Evolutionary conservation across 2,797 vertebrate species (phyloP), one percentile per base, ranked within the genome.

Genomic region (Danionella dracula): DNA sequence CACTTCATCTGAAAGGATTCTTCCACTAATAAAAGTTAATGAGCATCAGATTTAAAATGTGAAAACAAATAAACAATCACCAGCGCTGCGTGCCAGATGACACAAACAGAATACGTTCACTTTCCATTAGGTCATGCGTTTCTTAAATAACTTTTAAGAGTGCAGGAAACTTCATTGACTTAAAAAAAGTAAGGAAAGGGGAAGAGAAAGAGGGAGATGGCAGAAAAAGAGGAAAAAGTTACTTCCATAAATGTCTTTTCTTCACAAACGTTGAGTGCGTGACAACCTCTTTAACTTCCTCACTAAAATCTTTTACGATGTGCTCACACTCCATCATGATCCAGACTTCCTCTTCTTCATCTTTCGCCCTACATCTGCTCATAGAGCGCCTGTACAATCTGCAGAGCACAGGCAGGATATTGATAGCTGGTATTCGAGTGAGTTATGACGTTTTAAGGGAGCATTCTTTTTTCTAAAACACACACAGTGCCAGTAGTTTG

Each of bases 91-190:
- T 81, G 78, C 79, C 66, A 57, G 76, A 83, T 78, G 70, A 85
- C 79, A 82, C 61, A 78, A 63, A 64, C 74, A 49, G 46, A 76
- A 59, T 56, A 76, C 74, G 61, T 15, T 46, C 51, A 38, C 15
- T 86, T 85, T 83, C 80, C 83, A 83, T 86, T 49, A 81, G 74
- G 80, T 88, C 81, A 86, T 82, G 76, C 66, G 68, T 77, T 84
- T 81, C 75, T 45, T 42, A 38, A 40, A 27, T 27, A 19, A 2
- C 49, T 42, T 37, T 20, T 41, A 65, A 76, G 77, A 2, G 38
- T 45, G 29, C 48, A 45, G 44, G 54, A 68, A 41, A 49, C 58
- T 35, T 63, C 55, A 38, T 48, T 20, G 8, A 2, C 32, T 64
- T 23, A 23, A 72, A 71, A 65, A 58, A 71, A 35, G 38, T 20